phyloP scores from a whole-genome alignment of 2,797 vertebrate species.

The Hyperoplus lanceolatus region DNA sequence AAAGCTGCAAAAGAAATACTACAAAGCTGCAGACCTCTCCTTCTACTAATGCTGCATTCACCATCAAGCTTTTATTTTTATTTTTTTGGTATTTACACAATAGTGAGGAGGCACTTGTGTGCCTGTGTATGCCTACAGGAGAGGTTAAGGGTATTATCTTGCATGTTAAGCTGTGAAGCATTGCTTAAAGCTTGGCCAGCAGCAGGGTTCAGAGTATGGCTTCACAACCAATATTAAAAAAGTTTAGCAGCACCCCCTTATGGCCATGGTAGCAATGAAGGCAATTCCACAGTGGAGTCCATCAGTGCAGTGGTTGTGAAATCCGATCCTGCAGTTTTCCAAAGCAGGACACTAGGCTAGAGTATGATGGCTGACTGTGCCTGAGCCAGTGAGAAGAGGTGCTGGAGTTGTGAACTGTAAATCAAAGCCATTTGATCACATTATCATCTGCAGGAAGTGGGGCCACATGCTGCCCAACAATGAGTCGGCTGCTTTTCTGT shows the following conservation, averaged over 20 bases:
- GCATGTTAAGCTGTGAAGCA: slow-evolving; percentile 79
- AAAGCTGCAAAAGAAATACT: slow-evolving; percentile 82
- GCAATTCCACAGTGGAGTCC: slow-evolving; percentile 79
- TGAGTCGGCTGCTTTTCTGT: slow-evolving; percentile 40
- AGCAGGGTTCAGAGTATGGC: slow-evolving; percentile 80
- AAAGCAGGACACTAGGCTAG: slow-evolving; percentile 68
- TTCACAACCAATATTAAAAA: slow-evolving; percentile 79
- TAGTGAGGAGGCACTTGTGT: slow-evolving; percentile 79
- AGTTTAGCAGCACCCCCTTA: slow-evolving; percentile 78
- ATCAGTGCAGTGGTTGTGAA: slow-evolving; percentile 75
- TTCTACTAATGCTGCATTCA: slow-evolving; percentile 75
- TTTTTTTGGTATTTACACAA: slow-evolving; percentile 81
- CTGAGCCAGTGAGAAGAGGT: slow-evolving; percentile 78
- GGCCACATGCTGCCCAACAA: slow-evolving; percentile 34
- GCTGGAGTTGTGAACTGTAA: slow-evolving; percentile 75
- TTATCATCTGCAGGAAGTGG: slow-evolving; percentile 40
- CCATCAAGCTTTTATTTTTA: slow-evolving; percentile 63
- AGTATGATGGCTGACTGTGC: slow-evolving; percentile 66
- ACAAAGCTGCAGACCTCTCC: slow-evolving; percentile 74
- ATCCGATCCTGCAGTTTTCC: slow-evolving; percentile 61
- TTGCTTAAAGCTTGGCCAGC: slow-evolving; percentile 78
- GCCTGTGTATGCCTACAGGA: slow-evolving; percentile 77
- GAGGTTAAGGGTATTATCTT: slow-evolving; percentile 78
- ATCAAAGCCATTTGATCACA: slow-evolving; percentile 65
- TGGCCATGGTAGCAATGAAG: slow-evolving; percentile 80